Percentiles rank a stretch among this genome's conserved stretches.
These are phyloP conservation scores for Marisa cornuarietis DNA, from an alignment of 1,140 invertebrate species.

Conservation along the genomic window DNA sequence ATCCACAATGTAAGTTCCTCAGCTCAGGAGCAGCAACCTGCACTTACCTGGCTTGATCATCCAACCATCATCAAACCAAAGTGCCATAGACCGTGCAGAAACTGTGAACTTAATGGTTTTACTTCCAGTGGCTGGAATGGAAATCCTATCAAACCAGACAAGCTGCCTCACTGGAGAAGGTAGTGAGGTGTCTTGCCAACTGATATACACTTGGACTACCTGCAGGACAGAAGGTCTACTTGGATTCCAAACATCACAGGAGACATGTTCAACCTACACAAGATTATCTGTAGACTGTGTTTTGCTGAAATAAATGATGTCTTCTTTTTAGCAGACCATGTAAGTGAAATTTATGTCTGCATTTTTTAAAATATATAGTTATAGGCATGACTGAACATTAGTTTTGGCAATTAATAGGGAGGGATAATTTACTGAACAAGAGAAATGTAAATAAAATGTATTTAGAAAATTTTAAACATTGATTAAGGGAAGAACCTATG, in stretches of 20 bases:
- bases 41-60: constrained; percentile 34
- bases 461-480: not conserved
- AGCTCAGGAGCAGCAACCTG: not conserved
- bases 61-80: constrained; percentile 45
- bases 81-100: constrained; percentile 33
- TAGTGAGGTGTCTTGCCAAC: constrained; percentile 31
- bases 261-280: not conserved
- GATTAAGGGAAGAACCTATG: too few species aligned
- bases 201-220: constrained; percentile 47
- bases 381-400: not conserved
- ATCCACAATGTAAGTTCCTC: not conserved
- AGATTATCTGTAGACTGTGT: not conserved
- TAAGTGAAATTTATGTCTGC: not conserved
- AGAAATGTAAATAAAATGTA: not conserved
- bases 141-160: constrained; percentile 37
- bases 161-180: constrained; percentile 43
- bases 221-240: constrained; percentile 19
- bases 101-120: constrained; percentile 24
- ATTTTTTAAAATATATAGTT: too few species aligned
- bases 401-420: not conserved
- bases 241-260: not conserved
- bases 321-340: not conserved
- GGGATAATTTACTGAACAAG: not conserved
- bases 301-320: not conserved
- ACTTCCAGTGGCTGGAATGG: not conserved